Evolutionary conservation across 1,140 invertebrate species (phyloP).

Genomic region (Scylla paramamosain): DNA sequence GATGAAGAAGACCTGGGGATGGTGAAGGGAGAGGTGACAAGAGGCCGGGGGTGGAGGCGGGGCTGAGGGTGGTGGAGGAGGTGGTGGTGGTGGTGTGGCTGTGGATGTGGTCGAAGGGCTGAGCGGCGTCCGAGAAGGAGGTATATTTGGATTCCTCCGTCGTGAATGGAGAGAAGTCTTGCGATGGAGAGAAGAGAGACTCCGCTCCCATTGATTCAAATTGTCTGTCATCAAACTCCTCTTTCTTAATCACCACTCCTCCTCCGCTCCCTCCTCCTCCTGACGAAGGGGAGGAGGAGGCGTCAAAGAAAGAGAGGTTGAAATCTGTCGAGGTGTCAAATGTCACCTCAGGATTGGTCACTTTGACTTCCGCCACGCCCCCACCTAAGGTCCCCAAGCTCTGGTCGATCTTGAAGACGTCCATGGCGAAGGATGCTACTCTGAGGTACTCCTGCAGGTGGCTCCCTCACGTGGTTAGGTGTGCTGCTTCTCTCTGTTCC

Average conservation of each 20-base stretch:
- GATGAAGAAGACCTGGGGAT: conserved; percentile 51
- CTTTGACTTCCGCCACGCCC: conserved; percentile 81
- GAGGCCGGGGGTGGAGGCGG: conserved; percentile 67
- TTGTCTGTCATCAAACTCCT: conserved; percentile 84
- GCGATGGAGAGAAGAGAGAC: conserved; percentile 72
- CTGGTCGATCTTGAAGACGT: conserved; percentile 78
- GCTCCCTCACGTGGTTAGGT: background rate
- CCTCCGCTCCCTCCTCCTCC: conserved; percentile 37
- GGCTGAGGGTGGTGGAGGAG: conserved; percentile 60
- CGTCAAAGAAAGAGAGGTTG: conserved; percentile 89
- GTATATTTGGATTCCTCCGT: conserved; percentile 82
- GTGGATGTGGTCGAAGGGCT: conserved; percentile 81
- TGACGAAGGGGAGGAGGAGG: conserved; percentile 77
- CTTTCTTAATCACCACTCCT: conserved; percentile 81
- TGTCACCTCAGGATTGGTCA: conserved; percentile 84
- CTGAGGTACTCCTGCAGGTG: background rate
- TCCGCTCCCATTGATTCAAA: conserved; percentile 66
- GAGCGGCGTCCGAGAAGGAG: conserved; percentile 84
- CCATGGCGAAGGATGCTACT: conserved; percentile 58
- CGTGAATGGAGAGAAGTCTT: conserved; percentile 77
- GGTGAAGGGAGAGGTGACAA: conserved; percentile 60
- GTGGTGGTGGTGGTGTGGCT: conserved; percentile 52
- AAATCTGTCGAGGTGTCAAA: conserved; percentile 89
- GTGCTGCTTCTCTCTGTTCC: background rate
- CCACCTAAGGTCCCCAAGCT: conserved; percentile 74